Evolutionary conservation across 1,140 invertebrate genomes (phyloP), one percentile per base, ranked within the genome.

Genomic region (Danaus melanippus): DNA sequence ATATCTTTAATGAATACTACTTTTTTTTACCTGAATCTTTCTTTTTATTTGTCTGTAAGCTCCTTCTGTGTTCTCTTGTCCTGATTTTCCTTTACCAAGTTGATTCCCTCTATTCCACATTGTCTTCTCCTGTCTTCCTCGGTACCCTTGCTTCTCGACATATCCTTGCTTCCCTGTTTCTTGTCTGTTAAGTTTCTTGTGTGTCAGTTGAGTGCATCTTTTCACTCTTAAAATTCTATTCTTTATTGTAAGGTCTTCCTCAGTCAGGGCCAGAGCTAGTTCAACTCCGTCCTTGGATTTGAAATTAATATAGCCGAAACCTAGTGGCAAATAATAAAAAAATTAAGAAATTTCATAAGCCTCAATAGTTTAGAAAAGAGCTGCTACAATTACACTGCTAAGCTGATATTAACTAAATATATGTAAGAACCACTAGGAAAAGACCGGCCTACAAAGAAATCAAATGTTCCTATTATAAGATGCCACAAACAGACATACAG

Each of bases 281-380:
- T 90, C 86, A 4, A 91, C 92, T n/a, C 89, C 79, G 64, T 92
- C 91, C 52, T 87, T 75, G 12, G 87, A 88, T 51, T 80, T 69
- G 58, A 92, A 93, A 69, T 92, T 91, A 1, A 92, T 78, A 66
- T 90, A 92, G 9, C 88, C 91, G 69, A 91, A 89, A 50, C 91
- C 87, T 88, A 4, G 21, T 32, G 60, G 11, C 67, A 71, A 55
- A 46, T 8, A 42, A 52, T 32, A 2, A 7, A 32, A 32, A 32
- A 7, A 32, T 7, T 32, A 32, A 7, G 0, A 32, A 32, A 32
- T n/a, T n/a, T n/a, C 21, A 32, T 32, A 32, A 32, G 21, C 21
- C 21, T 32, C 21, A 32, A 3, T 0, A 7, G 21, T 32, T 32
- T 32, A n/a, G n/a, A n/a, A n/a, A n/a, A 7, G 21, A 32, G 21